Conservation (phyloP, 1,140 invertebrate species). For the Papilio machaon region DNA sequence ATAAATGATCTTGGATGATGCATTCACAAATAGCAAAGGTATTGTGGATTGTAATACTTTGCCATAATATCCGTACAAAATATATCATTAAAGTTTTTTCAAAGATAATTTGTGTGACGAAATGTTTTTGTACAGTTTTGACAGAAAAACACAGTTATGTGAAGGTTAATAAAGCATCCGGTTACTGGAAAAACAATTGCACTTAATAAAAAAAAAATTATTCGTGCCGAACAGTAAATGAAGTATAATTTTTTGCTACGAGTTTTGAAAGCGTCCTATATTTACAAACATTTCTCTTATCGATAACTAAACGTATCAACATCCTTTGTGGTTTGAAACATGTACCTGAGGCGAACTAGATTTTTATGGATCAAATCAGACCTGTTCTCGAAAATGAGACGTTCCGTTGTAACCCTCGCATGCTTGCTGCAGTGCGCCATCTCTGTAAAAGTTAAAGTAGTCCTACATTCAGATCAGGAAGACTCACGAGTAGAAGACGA, state of each 20-base stretch:
- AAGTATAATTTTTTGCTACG: not conserved
- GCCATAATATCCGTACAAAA: not conserved
- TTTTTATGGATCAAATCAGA: conserved; percentile 32
- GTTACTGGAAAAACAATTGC: not conserved
- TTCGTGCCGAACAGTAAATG: not conserved
- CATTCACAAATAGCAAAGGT: not conserved
- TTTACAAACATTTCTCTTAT: conserved; percentile 67
- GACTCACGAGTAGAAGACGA: conserved; percentile 69
- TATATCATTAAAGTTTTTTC: not conserved
- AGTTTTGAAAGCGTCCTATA: conserved; percentile 32
- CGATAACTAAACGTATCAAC: conserved; percentile 51
- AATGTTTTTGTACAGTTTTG: too few species aligned
- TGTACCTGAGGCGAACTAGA: conserved; percentile 21
- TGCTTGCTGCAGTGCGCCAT: conserved; percentile 50
- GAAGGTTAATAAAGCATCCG: not conserved
- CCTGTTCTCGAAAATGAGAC: conserved; percentile 36
- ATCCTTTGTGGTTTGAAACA: conserved; percentile 50
- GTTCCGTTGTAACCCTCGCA: conserved; percentile 32
- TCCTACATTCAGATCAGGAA: conserved; percentile 71
- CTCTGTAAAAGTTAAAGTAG: conserved; percentile 73
- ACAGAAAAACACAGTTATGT: too few species aligned
- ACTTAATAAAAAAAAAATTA: conserved; percentile 24
- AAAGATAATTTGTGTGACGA: too few species aligned
- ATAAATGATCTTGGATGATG: too few species aligned
- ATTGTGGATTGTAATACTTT: too few species aligned